These are phyloP conservation scores for Pollachius pollachius DNA, from an alignment of 2,113 vertebrate species.

Conservation along the genomic window DNA sequence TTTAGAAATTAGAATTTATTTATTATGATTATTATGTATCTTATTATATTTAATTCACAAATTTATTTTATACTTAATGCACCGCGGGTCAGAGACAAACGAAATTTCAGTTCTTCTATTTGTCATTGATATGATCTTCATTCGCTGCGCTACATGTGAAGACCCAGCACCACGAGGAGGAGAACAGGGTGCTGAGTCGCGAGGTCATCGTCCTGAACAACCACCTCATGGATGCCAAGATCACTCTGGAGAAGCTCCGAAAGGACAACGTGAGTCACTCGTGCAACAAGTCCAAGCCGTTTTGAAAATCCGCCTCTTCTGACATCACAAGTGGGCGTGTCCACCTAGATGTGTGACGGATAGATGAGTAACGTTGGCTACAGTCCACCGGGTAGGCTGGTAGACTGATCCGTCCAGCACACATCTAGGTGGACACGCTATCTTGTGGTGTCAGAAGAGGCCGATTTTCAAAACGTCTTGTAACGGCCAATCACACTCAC, in stretches of 20 bases:
- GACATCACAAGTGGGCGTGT: too few species aligned
- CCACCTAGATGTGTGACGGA: too few species aligned
- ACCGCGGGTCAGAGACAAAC: too few species aligned
- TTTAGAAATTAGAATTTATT: too few species aligned
- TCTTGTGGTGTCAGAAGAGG: too few species aligned
- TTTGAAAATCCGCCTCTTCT: too few species aligned
- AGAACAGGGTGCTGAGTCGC: constrained; percentile 89
- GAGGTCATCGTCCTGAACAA: constrained; percentile 96
- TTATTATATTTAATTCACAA: neutral
- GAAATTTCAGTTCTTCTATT: neutral
- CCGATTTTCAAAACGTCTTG: too few species aligned
- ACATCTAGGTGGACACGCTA: too few species aligned
- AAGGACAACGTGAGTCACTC: constrained; percentile 91
- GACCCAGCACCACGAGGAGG: constrained; percentile 92
- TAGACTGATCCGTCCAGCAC: too few species aligned
- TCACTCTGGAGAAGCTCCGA: constrained; percentile 92
- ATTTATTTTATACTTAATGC: neutral
- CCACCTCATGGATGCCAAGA: constrained; percentile 94
- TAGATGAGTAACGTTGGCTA: too few species aligned
- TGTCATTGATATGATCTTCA: neutral
- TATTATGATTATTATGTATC: neutral
- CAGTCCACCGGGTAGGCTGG: too few species aligned
- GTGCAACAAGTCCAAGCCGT: neutral
- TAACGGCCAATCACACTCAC: too few species aligned
- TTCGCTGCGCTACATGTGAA: constrained; percentile 48